These are phyloP conservation scores for Uloborus plumipes DNA, from an alignment of 2,888 invertebrate genomes.

Conservation along the genomic window DNA sequence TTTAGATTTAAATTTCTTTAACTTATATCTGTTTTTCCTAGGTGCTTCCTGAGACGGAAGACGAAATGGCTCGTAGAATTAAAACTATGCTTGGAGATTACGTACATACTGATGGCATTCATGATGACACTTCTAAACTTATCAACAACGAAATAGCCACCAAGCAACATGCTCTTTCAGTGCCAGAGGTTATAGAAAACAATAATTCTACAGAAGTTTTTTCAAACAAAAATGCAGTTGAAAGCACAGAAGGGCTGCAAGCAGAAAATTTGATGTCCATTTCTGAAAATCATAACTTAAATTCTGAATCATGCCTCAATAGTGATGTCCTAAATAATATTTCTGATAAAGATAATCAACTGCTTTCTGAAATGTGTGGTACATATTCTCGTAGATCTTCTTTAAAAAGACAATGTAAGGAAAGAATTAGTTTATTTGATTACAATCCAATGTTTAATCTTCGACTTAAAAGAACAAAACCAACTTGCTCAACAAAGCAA, in stretches of 20 bases:
- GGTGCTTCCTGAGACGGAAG: constrained; percentile 61
- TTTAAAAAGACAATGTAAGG: constrained; percentile 56
- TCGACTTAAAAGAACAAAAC: constrained; percentile 41
- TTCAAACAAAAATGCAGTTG: no score
- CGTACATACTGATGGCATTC: constrained; percentile 17
- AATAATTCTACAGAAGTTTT: no score
- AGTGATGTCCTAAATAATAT: background rate
- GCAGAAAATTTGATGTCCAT: no score
- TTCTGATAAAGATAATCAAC: background rate
- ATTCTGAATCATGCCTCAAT: no score
- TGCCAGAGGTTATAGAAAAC: no score
- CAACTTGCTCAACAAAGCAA: constrained; percentile 12
- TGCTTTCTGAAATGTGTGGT: constrained; percentile 11
- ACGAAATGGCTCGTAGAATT: constrained; percentile 66
- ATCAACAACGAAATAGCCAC: background rate
- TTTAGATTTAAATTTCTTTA: no score
- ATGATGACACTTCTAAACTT: constrained; percentile 7
- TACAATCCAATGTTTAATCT: constrained; percentile 55
- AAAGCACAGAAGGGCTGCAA: no score
- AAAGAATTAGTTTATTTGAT: constrained; percentile 53
- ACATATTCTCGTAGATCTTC: constrained; percentile 49
- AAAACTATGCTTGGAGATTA: constrained; percentile 64
- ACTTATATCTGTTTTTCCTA: background rate
- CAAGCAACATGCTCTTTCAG: no score
- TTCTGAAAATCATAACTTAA: no score